These are phyloP conservation scores for Naja naja DNA, from an alignment of 2,113 vertebrate species.

Conservation along the genomic window DNA sequence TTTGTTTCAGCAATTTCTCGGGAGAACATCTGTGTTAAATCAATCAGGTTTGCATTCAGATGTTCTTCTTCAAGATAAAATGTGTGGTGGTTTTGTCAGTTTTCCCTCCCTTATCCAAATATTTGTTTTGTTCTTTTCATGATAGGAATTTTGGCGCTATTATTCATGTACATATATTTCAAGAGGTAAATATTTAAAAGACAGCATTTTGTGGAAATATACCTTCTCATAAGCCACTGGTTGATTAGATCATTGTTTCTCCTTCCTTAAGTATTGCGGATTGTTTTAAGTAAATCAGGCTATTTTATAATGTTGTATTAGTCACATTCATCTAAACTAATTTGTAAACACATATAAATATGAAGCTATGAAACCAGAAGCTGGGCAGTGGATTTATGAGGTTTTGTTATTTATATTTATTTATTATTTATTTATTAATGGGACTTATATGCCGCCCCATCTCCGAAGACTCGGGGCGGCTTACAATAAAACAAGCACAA, in stretches of 20 bases:
- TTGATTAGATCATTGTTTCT: background rate
- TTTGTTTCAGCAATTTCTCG: conserved; percentile 47
- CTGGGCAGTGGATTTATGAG: background rate
- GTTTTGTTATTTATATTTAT: background rate
- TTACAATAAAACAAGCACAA: no score
- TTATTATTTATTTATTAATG: no score
- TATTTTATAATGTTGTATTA: background rate
- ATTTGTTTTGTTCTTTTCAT: conserved; percentile 27
- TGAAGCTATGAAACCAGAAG: background rate
- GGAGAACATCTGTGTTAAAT: conserved; percentile 49
- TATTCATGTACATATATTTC: background rate
- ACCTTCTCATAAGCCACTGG: background rate
- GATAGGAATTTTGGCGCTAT: conserved; percentile 28
- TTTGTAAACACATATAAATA: background rate
- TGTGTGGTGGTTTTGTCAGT: conserved; percentile 37
- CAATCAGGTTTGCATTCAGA: conserved; percentile 50
- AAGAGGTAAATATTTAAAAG: background rate
- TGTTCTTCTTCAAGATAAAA: conserved; percentile 58
- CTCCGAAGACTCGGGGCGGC: no score
- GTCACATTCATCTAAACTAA: background rate
- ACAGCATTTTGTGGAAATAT: background rate
- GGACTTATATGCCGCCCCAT: no score
- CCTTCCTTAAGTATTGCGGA: background rate
- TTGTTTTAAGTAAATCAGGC: background rate
- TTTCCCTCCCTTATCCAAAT: conserved; percentile 28